Evolutionary conservation across 2,797 vertebrate genomes (phyloP).

Genomic region (Chiloscyllium punctatum): DNA sequence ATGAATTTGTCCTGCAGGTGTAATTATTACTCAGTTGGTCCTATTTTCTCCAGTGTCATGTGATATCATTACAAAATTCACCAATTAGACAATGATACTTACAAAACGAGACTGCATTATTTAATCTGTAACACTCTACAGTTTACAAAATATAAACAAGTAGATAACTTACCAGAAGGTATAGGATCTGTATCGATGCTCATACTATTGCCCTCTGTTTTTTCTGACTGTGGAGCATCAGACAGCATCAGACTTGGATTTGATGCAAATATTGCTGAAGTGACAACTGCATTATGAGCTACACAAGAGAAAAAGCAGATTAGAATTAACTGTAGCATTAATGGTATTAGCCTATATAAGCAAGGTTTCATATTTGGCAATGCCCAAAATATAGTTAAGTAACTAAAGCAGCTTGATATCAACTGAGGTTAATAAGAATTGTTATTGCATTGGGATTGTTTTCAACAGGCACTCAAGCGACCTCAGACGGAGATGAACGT

Average conservation of each 20-base stretch:
- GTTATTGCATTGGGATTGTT: background rate
- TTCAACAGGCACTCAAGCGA: background rate
- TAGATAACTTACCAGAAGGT: slow-evolving; percentile 70
- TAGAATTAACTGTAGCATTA: slow-evolving; percentile 38
- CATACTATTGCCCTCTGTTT: slow-evolving; percentile 73
- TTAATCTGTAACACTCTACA: background rate
- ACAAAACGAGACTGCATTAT: background rate
- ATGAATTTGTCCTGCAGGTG: background rate
- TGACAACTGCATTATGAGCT: slow-evolving; percentile 98
- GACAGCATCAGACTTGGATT: slow-evolving; percentile 86
- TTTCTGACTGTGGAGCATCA: slow-evolving; percentile 71
- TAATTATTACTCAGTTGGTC: background rate
- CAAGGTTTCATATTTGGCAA: background rate
- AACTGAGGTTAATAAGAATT: background rate
- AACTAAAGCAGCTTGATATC: background rate
- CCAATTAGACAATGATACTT: background rate
- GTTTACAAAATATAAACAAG: background rate
- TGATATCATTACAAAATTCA: background rate
- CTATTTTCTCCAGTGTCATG: background rate
- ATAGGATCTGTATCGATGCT: slow-evolving; percentile 75
- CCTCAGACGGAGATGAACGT: background rate
- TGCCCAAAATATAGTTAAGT: background rate
- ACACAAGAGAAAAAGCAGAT: slow-evolving; percentile 43
- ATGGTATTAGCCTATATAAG: background rate
- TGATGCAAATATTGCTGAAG: slow-evolving; percentile 92